Evolutionary conservation across 2,113 vertebrate species (phyloP).

Genomic region (Panthera leo): DNA sequence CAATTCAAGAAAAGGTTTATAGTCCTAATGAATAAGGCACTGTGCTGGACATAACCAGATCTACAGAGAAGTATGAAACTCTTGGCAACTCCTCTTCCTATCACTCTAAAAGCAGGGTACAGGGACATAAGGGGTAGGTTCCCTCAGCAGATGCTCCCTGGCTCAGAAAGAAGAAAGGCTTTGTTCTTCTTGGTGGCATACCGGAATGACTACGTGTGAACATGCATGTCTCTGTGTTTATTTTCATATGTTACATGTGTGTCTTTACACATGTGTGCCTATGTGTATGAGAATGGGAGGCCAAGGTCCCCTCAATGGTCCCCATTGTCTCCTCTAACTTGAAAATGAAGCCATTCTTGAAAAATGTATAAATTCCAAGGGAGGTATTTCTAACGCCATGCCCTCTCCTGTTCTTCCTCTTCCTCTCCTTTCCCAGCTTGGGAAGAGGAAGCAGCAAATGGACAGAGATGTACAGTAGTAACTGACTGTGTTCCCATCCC

Average conservation of each 20-base stretch:
- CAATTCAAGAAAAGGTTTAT: background rate
- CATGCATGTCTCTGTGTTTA: background rate
- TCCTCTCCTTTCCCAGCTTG: background rate
- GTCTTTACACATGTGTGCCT: background rate
- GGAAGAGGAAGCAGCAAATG: background rate
- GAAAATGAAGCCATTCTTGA: background rate
- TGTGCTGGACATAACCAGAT: background rate
- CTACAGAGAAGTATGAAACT: background rate
- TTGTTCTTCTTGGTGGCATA: background rate
- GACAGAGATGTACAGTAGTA: background rate
- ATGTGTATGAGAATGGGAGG: background rate
- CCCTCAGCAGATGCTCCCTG: background rate
- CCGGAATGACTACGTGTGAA: background rate
- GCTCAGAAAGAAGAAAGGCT: background rate
- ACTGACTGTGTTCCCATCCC: background rate
- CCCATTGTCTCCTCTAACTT: fast-evolving
- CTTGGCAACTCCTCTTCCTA: background rate
- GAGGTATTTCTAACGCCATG: background rate
- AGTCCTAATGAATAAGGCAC: background rate
- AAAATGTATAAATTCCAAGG: background rate
- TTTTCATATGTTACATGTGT: background rate
- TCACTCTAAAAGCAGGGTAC: background rate
- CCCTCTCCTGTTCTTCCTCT: background rate
- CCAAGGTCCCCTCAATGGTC: fast-evolving
- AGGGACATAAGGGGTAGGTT: background rate